phyloP scores from a whole-genome alignment of 2,888 invertebrate genomes.

The Yponomeuta malinellus region DNA sequence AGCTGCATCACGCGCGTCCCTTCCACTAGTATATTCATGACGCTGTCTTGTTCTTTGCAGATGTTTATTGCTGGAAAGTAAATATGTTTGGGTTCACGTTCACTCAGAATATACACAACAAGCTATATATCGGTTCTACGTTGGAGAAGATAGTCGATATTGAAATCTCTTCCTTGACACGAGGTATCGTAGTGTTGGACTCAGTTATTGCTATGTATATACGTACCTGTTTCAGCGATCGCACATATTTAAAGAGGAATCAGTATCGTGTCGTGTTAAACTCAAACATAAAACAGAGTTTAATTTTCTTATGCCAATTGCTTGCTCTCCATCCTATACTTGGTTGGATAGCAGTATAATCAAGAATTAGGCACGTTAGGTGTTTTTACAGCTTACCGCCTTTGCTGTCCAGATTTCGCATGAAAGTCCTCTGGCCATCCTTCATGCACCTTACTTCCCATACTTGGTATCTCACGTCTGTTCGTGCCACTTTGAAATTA shows the following conservation, averaged over 20 bases:
- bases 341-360: no score
- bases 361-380: neutral
- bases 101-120: no score
- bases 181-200: no score
- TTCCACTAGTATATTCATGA: conserved; percentile 52
- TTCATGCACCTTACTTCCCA: conserved; percentile 59
- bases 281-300: no score
- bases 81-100: neutral
- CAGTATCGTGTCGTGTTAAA: no score
- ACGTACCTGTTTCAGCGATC: neutral
- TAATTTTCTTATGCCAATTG: no score
- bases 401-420: conserved; percentile 56
- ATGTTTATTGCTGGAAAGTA: conserved; percentile 53
- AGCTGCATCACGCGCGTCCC: conserved; percentile 43
- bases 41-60: conserved; percentile 37
- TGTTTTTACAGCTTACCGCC: conserved; percentile 42
- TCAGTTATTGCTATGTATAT: no score
- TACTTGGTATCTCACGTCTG: conserved; percentile 52
- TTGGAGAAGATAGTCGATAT: no score
- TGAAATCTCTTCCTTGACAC: no score
- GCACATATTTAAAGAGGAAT: neutral
- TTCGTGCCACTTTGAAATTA: conserved; percentile 57
- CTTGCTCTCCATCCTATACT: no score
- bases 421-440: conserved; percentile 59
- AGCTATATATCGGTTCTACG: no score